Evolutionary conservation across 2,113 vertebrate genomes (phyloP).

Genomic region (Sylvicapra grimmia): DNA sequence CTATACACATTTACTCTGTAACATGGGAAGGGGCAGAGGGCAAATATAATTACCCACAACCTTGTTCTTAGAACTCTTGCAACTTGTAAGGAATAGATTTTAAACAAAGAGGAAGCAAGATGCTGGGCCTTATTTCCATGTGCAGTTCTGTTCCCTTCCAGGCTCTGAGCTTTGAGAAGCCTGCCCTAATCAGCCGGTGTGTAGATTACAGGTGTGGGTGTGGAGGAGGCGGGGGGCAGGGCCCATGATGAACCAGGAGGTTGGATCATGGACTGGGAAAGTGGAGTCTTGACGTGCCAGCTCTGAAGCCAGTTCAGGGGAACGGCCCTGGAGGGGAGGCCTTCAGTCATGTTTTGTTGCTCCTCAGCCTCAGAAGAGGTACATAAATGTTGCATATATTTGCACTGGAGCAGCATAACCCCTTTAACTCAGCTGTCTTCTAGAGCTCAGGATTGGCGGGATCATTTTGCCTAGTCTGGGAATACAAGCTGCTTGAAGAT

Average conservation of each 20-base stretch:
- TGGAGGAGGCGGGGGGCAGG: background rate
- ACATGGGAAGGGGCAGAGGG: background rate
- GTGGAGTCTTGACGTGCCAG: no score
- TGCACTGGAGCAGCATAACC: background rate
- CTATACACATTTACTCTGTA: background rate
- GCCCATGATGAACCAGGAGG: background rate
- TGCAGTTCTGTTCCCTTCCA: background rate
- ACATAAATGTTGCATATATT: background rate
- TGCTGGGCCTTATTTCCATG: background rate
- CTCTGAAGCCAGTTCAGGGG: background rate
- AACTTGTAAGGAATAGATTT: background rate
- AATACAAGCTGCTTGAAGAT: background rate
- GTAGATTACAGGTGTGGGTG: background rate
- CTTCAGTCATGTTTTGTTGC: background rate
- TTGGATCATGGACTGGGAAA: background rate
- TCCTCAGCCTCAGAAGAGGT: background rate
- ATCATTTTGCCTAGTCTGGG: background rate
- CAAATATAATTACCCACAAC: background rate
- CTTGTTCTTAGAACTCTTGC: background rate
- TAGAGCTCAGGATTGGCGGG: background rate
- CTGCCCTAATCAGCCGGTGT: background rate
- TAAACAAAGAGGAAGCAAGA: background rate
- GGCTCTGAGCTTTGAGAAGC: background rate
- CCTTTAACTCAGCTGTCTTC: background rate
- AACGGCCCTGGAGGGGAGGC: background rate